These are phyloP conservation scores for Serranus cabrilla DNA, from an alignment of 2,797 vertebrate genomes.

Conservation along the genomic window DNA sequence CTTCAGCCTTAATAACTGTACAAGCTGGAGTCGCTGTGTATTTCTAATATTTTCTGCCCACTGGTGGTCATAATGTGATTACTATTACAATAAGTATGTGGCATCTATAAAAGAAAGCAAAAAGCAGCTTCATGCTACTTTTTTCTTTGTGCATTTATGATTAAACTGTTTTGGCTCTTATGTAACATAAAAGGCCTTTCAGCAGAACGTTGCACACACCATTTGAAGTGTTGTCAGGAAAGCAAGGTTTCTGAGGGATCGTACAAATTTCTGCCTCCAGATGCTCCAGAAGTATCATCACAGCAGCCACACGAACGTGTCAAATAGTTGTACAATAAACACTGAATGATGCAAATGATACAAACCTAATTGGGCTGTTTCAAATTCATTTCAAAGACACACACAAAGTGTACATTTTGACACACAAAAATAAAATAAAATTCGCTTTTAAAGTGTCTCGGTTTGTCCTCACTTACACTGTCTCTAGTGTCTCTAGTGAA, in stretches of 20 bases:
- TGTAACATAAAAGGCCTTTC: too few relatives aligned
- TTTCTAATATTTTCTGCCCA: neutral
- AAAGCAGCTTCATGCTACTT: neutral
- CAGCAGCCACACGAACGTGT: neutral
- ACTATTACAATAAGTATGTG: neutral
- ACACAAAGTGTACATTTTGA: neutral
- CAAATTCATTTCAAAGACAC: neutral
- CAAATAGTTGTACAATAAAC: neutral
- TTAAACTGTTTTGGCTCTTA: neutral
- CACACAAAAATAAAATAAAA: slow-evolving; percentile 1
- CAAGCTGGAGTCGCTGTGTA: neutral
- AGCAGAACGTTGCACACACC: too few relatives aligned
- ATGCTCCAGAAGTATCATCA: neutral
- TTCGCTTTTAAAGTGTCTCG: neutral
- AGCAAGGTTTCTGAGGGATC: neutral
- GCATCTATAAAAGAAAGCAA: neutral
- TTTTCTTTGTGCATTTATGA: neutral
- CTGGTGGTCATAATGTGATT: neutral
- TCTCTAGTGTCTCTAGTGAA: slow-evolving; percentile 22
- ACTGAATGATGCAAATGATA: neutral
- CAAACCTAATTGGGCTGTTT: too few relatives aligned
- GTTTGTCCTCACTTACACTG: slow-evolving; percentile 8
- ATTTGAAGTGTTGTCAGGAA: neutral
- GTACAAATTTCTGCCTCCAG: neutral
- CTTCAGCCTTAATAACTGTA: neutral